Percentiles rank a stretch among this genome's conserved stretches.
These are phyloP conservation scores for Theretra japonica DNA, from an alignment of 2,888 invertebrate species.

Conservation along the genomic window DNA sequence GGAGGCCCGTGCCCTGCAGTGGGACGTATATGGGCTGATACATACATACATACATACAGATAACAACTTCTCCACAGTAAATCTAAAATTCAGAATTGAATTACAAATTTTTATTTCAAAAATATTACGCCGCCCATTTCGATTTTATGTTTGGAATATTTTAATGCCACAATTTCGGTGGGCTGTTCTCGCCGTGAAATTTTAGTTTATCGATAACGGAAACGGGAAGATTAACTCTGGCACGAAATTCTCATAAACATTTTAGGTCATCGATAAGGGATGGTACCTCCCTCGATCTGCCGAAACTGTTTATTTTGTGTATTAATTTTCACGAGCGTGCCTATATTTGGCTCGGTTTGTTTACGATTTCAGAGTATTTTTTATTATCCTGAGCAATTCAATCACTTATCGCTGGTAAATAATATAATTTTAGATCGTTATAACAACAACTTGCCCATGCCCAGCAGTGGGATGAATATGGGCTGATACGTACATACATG, in stretches of 20 bases:
- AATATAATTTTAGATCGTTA: too few species aligned
- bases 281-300: conserved; percentile 43
- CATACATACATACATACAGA: too few species aligned
- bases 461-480: too few species aligned
- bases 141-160: conserved; percentile 18
- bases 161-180: conserved; percentile 46
- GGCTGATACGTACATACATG: too few species aligned
- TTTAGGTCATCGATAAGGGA: conserved; percentile 69
- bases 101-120: neutral
- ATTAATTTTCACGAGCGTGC: neutral
- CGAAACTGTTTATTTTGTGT: conserved; percentile 25
- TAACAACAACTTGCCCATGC: too few species aligned
- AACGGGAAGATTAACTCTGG: conserved; percentile 73
- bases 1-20: too few species aligned
- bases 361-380: neutral
- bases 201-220: conserved; percentile 78
- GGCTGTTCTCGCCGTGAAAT: conserved; percentile 58
- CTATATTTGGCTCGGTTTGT: neutral
- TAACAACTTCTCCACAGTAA: neutral
- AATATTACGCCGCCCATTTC: conserved; percentile 1
- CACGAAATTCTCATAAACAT: conserved; percentile 79
- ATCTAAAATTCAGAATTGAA: neutral
- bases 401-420: too few species aligned
- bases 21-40: too few species aligned
- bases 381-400: too few species aligned